A percentile compares a stretch with the other conserved stretches of the same genome.
Conservation (phyloP, 2,888 invertebrate species). For the Dasysyrphus tricinctus region DNA sequence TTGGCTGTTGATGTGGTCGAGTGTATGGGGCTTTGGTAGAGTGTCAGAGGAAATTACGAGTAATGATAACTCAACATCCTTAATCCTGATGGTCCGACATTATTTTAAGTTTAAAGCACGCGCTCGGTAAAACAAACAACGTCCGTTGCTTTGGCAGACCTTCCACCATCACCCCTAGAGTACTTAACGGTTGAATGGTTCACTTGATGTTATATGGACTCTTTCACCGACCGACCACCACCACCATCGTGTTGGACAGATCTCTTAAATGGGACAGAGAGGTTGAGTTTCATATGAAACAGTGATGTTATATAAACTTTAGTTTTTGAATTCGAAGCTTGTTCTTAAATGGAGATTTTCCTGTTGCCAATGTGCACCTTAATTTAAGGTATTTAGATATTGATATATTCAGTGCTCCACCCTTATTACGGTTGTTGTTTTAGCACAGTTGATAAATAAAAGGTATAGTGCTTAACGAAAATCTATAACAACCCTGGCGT, state of each 20-base stretch:
- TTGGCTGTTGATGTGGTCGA: neutral
- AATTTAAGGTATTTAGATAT: too few relatives aligned
- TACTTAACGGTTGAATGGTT: slow-evolving; percentile 69
- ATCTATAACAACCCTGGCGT: neutral
- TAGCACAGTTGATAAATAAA: too few relatives aligned
- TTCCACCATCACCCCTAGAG: slow-evolving; percentile 39
- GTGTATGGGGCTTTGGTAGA: slow-evolving; percentile 18
- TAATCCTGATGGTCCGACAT: slow-evolving; percentile 68
- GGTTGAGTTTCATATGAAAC: neutral
- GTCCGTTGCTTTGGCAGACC: neutral
- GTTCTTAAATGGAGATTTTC: too few relatives aligned
- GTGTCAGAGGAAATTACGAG: slow-evolving; percentile 55
- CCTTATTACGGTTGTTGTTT: too few relatives aligned
- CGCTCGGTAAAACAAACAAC: slow-evolving; percentile 35
- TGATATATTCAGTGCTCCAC: too few relatives aligned
- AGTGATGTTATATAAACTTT: slow-evolving; percentile 6
- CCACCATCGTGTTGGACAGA: slow-evolving; percentile 11
- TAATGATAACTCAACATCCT: slow-evolving; percentile 73
- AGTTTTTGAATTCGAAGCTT: neutral
- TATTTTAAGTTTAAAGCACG: slow-evolving; percentile 64
- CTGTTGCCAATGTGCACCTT: too few relatives aligned
- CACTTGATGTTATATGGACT: slow-evolving; percentile 65
- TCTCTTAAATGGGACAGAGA: neutral
- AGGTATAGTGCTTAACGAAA: too few relatives aligned
- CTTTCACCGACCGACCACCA: neutral